phyloP scores from a whole-genome alignment of 2,797 vertebrate genomes.

The Onychomys torridus region DNA sequence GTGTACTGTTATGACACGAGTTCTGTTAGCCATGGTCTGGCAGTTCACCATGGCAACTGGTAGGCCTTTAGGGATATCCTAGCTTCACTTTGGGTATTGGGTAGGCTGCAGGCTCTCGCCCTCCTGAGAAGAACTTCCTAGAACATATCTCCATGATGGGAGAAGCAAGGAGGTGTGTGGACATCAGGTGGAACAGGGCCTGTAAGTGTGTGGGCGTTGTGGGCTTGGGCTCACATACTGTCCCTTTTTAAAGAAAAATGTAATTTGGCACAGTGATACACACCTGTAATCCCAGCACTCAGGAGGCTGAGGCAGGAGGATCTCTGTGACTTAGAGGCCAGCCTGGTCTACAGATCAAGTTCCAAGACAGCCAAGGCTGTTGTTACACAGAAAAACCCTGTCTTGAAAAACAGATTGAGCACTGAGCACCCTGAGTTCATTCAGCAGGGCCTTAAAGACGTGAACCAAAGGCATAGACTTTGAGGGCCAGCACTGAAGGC shows the following conservation, averaged over 20 bases:
- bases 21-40: not conserved
- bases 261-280: not conserved
- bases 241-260: not conserved
- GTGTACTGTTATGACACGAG: not conserved
- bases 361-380: not conserved
- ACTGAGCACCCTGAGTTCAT: not conserved
- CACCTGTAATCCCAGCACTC: not conserved
- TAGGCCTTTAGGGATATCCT: not conserved
- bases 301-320: not conserved
- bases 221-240: not conserved
- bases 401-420: too few species aligned
- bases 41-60: not conserved
- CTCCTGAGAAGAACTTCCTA: not conserved
- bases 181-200: not conserved
- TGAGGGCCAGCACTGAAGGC: not conserved
- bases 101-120: not conserved
- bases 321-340: not conserved
- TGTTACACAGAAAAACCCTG: too few species aligned
- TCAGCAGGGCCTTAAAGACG: too few species aligned
- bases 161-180: not conserved
- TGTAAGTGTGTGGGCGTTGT: not conserved
- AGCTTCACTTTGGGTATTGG: rapidly evolving
- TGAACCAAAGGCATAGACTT: rapidly evolving
- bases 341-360: not conserved
- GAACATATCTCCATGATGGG: not conserved